phyloP scores from a whole-genome alignment of 2,888 invertebrate genomes.

The Bugula neritina region DNA sequence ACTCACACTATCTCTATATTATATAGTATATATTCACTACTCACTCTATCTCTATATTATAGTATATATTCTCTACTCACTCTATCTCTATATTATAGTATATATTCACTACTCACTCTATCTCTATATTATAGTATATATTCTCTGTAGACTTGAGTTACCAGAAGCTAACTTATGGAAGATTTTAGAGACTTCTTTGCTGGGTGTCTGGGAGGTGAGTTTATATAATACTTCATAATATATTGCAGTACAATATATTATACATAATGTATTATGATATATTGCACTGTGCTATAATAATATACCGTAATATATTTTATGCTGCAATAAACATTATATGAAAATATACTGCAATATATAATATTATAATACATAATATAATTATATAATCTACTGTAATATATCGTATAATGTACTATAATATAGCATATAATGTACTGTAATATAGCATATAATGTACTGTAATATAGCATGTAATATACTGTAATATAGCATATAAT shows the following conservation, averaged over 20 bases:
- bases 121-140: not conserved
- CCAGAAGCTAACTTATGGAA: not conserved
- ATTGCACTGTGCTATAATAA: too few relatives aligned
- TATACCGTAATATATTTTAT: too few relatives aligned
- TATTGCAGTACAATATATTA: too few relatives aligned
- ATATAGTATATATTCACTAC: not conserved
- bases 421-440: too few relatives aligned
- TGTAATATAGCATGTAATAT: too few relatives aligned
- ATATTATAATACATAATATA: too few relatives aligned
- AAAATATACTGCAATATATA: too few relatives aligned
- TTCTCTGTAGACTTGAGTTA: not conserved
- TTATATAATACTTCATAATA: not conserved
- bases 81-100: not conserved
- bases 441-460: too few relatives aligned
- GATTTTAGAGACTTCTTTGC: constrained; percentile 8
- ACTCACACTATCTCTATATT: not conserved
- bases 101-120: not conserved
- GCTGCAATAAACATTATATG: too few relatives aligned
- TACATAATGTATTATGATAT: too few relatives aligned
- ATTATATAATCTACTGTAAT: not conserved
- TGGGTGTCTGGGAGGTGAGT: constrained; percentile 26
- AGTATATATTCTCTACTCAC: not conserved
- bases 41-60: not conserved
- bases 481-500: too few relatives aligned
- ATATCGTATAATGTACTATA: constrained; percentile 31